Evolutionary conservation across 1,140 invertebrate species (phyloP).

Genomic region (Lasioglossum baleicum): DNA sequence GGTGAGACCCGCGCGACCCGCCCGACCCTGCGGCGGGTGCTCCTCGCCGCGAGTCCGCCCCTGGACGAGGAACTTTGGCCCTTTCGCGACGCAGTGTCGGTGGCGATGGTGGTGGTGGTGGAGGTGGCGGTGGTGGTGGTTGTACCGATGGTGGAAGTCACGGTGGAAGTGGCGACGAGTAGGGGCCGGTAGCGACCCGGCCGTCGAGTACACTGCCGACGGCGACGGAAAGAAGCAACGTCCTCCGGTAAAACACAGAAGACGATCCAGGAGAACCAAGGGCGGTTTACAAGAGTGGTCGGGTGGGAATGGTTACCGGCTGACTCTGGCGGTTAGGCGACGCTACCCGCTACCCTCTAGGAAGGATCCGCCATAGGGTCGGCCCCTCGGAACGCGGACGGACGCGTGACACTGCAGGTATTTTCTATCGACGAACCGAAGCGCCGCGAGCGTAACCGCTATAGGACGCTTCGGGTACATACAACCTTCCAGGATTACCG

Average conservation of each 20-base stretch:
- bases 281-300: too few relatives aligned
- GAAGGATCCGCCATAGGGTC: conserved; percentile 49
- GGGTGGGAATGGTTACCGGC: neutral
- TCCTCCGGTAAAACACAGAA: neutral
- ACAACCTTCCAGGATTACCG: neutral
- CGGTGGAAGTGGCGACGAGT: neutral
- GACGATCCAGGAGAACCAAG: too few relatives aligned
- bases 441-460: neutral
- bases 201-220: neutral
- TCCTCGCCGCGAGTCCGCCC: conserved; percentile 9
- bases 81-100: conserved; percentile 23
- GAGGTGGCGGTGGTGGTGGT: conserved; percentile 49
- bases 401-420: conserved; percentile 34
- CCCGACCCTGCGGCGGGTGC: too few relatives aligned
- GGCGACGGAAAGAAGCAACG: neutral
- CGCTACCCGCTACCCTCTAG: conserved; percentile 28
- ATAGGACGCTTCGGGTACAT: neutral
- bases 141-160: conserved; percentile 41
- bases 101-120: conserved; percentile 46
- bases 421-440: conserved; percentile 40
- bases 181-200: too few relatives aligned
- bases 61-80: conserved; percentile 2
- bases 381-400: neutral
- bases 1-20: too few relatives aligned
- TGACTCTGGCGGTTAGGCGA: neutral